Base-by-base conservation (phyloP, 1,140 invertebrate genomes). In the Drosophila pandora region DNA sequence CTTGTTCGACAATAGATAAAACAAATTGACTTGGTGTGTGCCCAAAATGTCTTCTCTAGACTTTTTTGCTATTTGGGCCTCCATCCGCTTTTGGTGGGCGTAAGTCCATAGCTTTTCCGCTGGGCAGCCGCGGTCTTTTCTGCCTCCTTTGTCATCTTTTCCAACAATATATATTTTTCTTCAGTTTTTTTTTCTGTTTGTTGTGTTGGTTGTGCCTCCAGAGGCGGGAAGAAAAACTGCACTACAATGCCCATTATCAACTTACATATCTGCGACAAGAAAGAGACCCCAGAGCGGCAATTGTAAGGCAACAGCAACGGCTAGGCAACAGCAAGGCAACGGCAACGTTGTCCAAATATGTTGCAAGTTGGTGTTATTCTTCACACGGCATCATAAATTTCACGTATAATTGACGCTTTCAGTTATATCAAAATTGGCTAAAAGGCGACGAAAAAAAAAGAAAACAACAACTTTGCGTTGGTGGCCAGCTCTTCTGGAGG, bases 11-110 rank as follows among this genome's bases (percentile, higher is more conserved):
- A 90, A 90, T 90, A 90, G 87, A 90, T 90, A 90, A 90, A 87
- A 90, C 87, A 90, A 90, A 90, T 90, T 90, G 87, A 90, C 87
- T 90, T 90, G 82, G 88, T 90, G 87, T 90, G 87, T 90, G 87
- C 82, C 87, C 88, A 87, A 90, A 90, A 90, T 90, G 87, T 87
- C 87, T 79, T 87, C 79, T 77, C 83, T 88, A 84, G 63, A 62
- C 70, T 76, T 58, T 56, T 56, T 39, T 49, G 54, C 55, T 48
- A 53, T 58, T 63, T 55, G 43, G 21, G 45, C 49, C 50, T 57
- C 39, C 34, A 2, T 57, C 59, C 54, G 55, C 39, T 48, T 83
- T 72, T 71, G 52, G 82, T 87, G 82, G 82, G 82, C 82, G 82
- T 58, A 63, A 75, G 59, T 73, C 39, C 56, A 67, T 68, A 37